Conservation (phyloP, 2,888 invertebrate species). For the Magallana nippona region DNA sequence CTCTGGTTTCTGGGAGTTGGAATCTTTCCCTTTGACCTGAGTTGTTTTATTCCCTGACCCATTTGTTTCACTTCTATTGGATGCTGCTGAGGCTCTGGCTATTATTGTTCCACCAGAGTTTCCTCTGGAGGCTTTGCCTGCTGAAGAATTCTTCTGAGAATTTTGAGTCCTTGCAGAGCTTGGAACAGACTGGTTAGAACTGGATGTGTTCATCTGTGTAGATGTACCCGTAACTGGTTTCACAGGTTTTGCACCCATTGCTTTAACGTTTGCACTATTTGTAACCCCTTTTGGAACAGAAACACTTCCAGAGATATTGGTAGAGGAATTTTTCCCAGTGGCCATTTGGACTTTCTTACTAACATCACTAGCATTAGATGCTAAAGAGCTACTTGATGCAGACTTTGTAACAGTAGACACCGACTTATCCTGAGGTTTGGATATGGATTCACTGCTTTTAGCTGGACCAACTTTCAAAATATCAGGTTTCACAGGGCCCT, state of each 20-base stretch:
- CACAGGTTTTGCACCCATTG: constrained; percentile 37
- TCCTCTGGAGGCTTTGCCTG: constrained; percentile 8
- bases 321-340: constrained; percentile 27
- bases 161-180: not conserved
- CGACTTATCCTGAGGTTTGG: not conserved
- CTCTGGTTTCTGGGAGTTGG: not conserved
- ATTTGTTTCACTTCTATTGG: constrained; percentile 34
- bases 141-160: not conserved
- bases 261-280: not conserved
- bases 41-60: not conserved
- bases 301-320: constrained; percentile 35
- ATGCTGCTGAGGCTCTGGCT: not conserved
- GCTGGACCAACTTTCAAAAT: constrained; percentile 11
- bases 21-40: constrained; percentile 3
- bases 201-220: constrained; percentile 10
- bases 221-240: constrained; percentile 28
- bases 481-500: not conserved
- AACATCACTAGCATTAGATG: not conserved
- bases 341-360: not conserved
- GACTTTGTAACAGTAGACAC: constrained; percentile 1
- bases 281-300: constrained; percentile 37
- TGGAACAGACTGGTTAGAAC: constrained; percentile 10
- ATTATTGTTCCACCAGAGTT: not conserved
- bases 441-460: constrained; percentile 8
- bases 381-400: not conserved